Percentiles rank a stretch among this genome's conserved stretches.
These are phyloP conservation scores for Sapajus apella DNA, from an alignment of 2,113 vertebrate genomes.

Conservation along the genomic window DNA sequence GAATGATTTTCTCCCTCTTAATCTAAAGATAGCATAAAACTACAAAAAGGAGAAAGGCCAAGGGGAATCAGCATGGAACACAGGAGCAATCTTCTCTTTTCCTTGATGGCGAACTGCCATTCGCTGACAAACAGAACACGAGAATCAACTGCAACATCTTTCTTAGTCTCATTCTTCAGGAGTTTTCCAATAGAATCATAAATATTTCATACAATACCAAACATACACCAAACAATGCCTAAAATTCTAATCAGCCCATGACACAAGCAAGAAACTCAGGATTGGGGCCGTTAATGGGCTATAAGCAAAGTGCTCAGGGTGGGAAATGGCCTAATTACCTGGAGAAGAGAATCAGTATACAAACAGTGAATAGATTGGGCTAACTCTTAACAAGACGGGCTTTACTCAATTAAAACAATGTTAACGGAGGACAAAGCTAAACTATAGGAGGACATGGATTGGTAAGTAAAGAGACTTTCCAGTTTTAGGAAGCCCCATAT, in stretches of 20 bases:
- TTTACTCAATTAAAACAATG: not conserved
- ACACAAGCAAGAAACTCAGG: not conserved
- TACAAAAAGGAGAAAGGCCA: not conserved
- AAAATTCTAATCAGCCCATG: not conserved
- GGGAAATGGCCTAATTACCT: not conserved
- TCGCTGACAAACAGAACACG: not conserved
- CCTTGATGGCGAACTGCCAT: not conserved
- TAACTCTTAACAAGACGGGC: slow-evolving; percentile 31
- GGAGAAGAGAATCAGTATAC: not conserved
- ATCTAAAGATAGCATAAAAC: not conserved
- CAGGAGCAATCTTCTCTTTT: not conserved
- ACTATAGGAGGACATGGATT: not conserved
- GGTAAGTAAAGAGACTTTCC: not conserved
- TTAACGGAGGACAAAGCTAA: not conserved
- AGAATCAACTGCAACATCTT: not conserved
- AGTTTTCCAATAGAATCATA: slow-evolving; percentile 18
- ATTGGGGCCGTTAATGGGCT: not conserved
- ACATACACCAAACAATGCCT: not conserved
- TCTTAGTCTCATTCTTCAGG: not conserved
- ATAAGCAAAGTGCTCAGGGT: not conserved
- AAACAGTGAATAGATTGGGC: not conserved
- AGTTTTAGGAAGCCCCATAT: not conserved
- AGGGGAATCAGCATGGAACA: not conserved
- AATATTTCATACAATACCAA: not conserved
- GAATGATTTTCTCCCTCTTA: not conserved